Evolutionary conservation across 2,888 invertebrate species (phyloP).

Genomic region (Gortyna flavago): DNA sequence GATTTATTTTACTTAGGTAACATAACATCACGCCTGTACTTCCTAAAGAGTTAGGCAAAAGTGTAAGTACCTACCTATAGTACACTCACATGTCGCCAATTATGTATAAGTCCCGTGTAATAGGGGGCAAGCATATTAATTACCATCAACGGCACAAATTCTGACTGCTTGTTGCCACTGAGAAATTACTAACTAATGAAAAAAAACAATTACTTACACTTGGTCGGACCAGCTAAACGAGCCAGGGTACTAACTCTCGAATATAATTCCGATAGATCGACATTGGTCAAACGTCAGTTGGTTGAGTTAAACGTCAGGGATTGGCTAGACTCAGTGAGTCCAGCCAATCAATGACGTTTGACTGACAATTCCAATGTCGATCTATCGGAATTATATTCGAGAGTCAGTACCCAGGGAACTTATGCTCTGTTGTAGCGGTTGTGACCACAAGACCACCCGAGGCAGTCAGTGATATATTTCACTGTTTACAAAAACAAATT

Average conservation of each 20-base stretch:
- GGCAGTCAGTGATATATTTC: background rate
- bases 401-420: no score
- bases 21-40: background rate
- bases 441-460: background rate
- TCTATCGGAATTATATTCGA: no score
- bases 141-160: background rate
- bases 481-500: slow-evolving; percentile 18
- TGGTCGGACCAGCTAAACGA: background rate
- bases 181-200: background rate
- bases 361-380: no score
- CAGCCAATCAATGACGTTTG: no score
- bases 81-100: background rate
- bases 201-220: background rate
- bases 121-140: background rate
- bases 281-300: no score
- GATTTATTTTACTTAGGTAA: slow-evolving; percentile 3
- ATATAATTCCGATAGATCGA: no score
- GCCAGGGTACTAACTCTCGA: background rate
- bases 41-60: no score
- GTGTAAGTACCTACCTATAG: background rate
- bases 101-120: background rate
- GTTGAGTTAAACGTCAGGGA: no score
- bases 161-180: no score
- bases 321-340: no score
- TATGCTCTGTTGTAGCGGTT: background rate